Base-by-base conservation (phyloP, 2,797 vertebrate species). In the Tympanoctomys barrerae region DNA sequence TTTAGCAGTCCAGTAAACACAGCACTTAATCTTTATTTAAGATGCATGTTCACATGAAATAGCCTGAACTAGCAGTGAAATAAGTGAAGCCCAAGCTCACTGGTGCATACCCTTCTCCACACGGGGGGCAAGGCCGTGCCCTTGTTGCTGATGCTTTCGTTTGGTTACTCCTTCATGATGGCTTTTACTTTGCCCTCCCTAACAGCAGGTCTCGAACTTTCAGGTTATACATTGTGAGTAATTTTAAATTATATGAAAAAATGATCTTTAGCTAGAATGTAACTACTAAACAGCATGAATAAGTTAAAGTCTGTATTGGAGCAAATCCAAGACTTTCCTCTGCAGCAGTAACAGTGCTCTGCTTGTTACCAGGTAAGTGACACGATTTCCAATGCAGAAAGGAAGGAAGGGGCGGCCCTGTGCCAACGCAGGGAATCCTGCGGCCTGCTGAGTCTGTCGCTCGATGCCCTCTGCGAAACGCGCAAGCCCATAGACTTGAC, bases 171-270 rank as follows among this genome's bases (percentile, higher is more conserved):
- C 80, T 81, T 68, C 9, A 33, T 19, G 0, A 42, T 84, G 26
- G 10, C 22, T 87, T 96, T 77, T 82, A 31, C 31, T 88, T 92
- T 28, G 21, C 57, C 59, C 70, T 39, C 79, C 13, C 79, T 91
- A 95, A 85, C 7, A 31, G 0, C 84, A n/a, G 10, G 2, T 91
- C 87, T 90, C 42, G 42, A 42, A 42, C 52, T 71, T 95, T 75
- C 87, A 83, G 39, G 73, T 71, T 49, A 54, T 11, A 75, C 1
- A 12, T n/a, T 22, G 49, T 28, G 7, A 49, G 78, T 22, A 64
- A 92, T 84, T 94, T 86, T 89, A 54, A 92, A 89, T 86, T 57
- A 39, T 4, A 18, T 12, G 19, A 49, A 57, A 57, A 77, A 89
- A 39, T 39, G 80, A 77, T 36, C 71, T 78, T 28, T 80, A 61